Base-by-base conservation (phyloP, 2,888 invertebrate species). In the Xiphydria camelus region DNA sequence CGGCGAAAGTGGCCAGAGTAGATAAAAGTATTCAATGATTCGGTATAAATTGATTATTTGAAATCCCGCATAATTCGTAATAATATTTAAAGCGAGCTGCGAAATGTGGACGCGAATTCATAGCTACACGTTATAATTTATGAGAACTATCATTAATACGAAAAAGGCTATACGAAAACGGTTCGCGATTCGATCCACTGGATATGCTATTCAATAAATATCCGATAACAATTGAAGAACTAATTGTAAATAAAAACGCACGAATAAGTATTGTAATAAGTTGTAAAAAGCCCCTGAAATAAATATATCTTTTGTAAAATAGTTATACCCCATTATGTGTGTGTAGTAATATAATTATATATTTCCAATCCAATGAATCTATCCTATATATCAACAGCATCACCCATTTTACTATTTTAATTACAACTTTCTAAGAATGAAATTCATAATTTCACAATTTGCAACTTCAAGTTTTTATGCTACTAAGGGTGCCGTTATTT, bases 201-300 rank as follows among this genome's bases (percentile, higher is more conserved):
- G 14, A 33, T 34, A 22, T 21, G 14, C 29, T 21, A 38, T 19
- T 26, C 9, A 25, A 39, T 12, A 25, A 6, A 41, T 26, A 34
- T 37, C 31, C 39, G 18, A 43, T 20, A 33, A 29, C 25, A 44
- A 43, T 47, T 33, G 20, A 34, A 41, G 45, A 51, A 52, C 41
- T 41, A 40, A 48, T 54, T 53, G 57, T 55, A 53, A 57, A 57
- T 57, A 55, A 53, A 34, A 57, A 46, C 48, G 49, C 43, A 47
- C 26, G 44, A 31, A 47, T 42, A 41, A 45, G 41, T 51, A 49
- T 49, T 41, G 45, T 53, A 43, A 45, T 59, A 59, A 59, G 55
- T 57, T 59, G 59, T 59, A 59, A 59, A 59, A 59, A 59, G 55
- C 45, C 44, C 49, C 29, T 43, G 41, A 55, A n/a, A 54, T 55